Evolutionary conservation across 2,797 vertebrate genomes (phyloP).

Genomic region (Choloepus didactylus): DNA sequence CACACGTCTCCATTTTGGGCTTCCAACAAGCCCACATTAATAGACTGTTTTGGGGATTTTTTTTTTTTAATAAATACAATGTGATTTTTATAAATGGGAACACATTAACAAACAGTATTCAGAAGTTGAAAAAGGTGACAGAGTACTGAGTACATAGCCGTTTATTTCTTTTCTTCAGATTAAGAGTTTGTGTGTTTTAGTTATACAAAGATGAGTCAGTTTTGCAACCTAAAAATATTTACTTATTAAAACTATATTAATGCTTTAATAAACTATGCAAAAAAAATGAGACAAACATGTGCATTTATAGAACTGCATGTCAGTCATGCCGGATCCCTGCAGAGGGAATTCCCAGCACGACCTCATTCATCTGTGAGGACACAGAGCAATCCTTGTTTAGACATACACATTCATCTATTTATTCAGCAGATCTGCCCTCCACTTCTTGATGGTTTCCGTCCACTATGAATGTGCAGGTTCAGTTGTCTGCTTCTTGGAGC

Average conservation of each 20-base stretch:
- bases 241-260: conserved; percentile 86
- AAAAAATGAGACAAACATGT: conserved; percentile 85
- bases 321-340: conserved; percentile 92
- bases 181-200: conserved; percentile 32
- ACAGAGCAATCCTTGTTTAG: conserved; percentile 91
- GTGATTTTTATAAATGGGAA: conserved; percentile 78
- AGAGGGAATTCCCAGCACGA: conserved; percentile 94
- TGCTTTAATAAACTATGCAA: conserved; percentile 87
- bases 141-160: conserved; percentile 43
- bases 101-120: conserved; percentile 64
- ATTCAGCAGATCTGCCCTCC: conserved; percentile 61
- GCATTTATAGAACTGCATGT: conserved; percentile 90
- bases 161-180: conserved; percentile 68
- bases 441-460: conserved; percentile 78
- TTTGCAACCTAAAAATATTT: conserved; percentile 87
- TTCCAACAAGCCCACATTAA: neutral
- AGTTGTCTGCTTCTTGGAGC: conserved; percentile 91
- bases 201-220: conserved; percentile 80
- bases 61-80: conserved; percentile 60
- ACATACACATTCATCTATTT: conserved; percentile 82
- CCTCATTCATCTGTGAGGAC: conserved; percentile 92
- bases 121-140: conserved; percentile 66
- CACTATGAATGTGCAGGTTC: conserved; percentile 83
- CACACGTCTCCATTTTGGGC: neutral
- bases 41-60: conserved; percentile 13